Evolutionary conservation across 2,113 vertebrate genomes (phyloP).

Genomic region (Odobenus rosmarus): DNA sequence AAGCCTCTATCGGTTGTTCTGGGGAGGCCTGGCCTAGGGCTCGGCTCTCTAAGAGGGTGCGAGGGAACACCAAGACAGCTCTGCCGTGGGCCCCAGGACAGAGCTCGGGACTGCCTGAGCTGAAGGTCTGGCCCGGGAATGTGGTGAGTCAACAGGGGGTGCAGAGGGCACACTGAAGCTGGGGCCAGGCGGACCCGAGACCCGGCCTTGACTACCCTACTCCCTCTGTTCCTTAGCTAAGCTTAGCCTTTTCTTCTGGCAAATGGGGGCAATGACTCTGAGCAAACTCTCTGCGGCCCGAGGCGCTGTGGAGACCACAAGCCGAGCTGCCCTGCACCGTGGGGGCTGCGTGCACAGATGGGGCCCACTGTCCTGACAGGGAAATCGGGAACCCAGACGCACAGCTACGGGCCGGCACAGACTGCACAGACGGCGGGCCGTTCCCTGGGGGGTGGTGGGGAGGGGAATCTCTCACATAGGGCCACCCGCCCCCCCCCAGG

Average conservation of each 20-base stretch:
- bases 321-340: neutral
- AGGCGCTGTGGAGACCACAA: rapidly evolving
- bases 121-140: too few species aligned
- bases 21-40: neutral
- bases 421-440: too few species aligned
- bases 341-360: rapidly evolving
- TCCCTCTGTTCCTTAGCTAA: neutral
- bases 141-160: neutral
- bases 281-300: neutral
- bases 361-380: neutral
- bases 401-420: neutral
- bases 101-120: neutral
- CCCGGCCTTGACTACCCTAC: neutral
- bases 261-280: neutral
- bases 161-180: neutral
- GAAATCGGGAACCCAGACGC: neutral
- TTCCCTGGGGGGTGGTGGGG: rapidly evolving
- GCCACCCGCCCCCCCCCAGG: rapidly evolving
- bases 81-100: neutral
- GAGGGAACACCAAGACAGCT: neutral
- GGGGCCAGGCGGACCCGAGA: neutral
- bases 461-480: neutral
- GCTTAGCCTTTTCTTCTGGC: neutral
- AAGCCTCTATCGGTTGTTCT: neutral
- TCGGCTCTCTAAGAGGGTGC: neutral